Evolutionary conservation across 2,888 invertebrate species (phyloP).

Genomic region (Apomyelois bistriatella): DNA sequence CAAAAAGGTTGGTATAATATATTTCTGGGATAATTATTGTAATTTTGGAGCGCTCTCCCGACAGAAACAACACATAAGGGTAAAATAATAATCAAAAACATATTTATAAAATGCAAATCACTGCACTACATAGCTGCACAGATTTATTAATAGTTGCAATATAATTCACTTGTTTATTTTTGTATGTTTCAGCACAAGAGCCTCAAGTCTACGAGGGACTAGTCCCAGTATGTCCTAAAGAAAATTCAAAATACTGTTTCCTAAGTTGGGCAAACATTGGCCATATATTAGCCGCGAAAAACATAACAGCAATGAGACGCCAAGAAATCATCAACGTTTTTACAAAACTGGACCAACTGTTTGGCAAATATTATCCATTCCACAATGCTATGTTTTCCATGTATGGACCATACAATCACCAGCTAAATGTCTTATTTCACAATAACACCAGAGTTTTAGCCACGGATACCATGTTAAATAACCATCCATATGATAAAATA

Average conservation of each 20-base stretch:
- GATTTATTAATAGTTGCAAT: too few species aligned
- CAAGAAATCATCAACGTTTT: constrained; percentile 87
- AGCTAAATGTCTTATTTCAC: constrained; percentile 83
- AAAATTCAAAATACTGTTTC: constrained; percentile 75
- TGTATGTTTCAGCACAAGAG: neutral
- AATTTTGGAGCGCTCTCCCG: too few species aligned
- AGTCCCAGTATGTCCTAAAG: constrained; percentile 78
- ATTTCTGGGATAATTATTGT: too few species aligned
- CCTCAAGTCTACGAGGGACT: neutral
- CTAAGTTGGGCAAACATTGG: constrained; percentile 84
- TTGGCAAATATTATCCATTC: constrained; percentile 80
- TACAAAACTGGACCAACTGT: constrained; percentile 84
- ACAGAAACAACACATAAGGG: too few species aligned
- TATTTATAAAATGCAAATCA: too few species aligned
- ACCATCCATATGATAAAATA: constrained; percentile 55
- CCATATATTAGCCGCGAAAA: constrained; percentile 82
- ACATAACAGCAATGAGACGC: constrained; percentile 74
- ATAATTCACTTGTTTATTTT: too few species aligned
- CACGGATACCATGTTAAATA: constrained; percentile 43
- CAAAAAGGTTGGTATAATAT: constrained; percentile 67
- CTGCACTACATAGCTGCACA: too few species aligned
- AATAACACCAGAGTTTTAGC: constrained; percentile 69
- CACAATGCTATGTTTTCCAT: constrained; percentile 83
- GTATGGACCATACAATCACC: constrained; percentile 84
- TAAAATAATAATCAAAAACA: too few species aligned